Evolutionary conservation across 2,888 invertebrate genomes (phyloP).

Genomic region (Leptodirus hochenwartii): DNA sequence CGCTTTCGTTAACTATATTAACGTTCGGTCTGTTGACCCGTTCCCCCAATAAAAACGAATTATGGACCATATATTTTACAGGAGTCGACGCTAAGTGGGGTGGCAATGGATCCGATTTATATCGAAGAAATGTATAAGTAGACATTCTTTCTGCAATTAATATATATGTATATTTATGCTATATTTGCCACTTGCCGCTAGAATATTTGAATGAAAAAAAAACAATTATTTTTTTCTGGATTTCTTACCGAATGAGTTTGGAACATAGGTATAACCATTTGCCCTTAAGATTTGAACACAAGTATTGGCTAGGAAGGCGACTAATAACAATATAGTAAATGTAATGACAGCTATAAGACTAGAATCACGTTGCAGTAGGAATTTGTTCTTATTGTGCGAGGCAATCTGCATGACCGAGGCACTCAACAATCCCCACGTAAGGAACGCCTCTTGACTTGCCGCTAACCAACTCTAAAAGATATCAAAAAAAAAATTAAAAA

Average conservation of each 20-base stretch:
- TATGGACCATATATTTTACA: constrained; percentile 49
- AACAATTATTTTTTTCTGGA: too few species aligned
- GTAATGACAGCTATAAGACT: constrained; percentile 53
- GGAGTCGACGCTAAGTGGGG: constrained; percentile 40
- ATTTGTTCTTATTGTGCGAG: constrained; percentile 54
- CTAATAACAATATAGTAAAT: constrained; percentile 51
- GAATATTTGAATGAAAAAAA: too few species aligned
- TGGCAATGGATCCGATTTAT: constrained; percentile 39
- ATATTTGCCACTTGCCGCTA: too few species aligned
- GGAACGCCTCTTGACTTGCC: constrained; percentile 73
- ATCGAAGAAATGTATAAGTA: constrained; percentile 51
- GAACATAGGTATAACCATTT: constrained; percentile 54
- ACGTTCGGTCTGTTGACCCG: constrained; percentile 40
- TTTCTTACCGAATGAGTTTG: constrained; percentile 69
- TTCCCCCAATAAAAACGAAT: constrained; percentile 52
- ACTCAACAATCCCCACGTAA: constrained; percentile 74
- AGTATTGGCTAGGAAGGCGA: constrained; percentile 65
- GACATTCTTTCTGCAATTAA: constrained; percentile 54
- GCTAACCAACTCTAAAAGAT: constrained; percentile 65
- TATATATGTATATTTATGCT: too few species aligned
- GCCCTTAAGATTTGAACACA: constrained; percentile 62
- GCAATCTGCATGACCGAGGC: constrained; percentile 65
- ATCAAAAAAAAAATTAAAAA: constrained; percentile 16
- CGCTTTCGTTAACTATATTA: constrained; percentile 41
- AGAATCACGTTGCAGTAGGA: constrained; percentile 42